These are phyloP conservation scores for Tribolium castaneum DNA, from an alignment of 1,140 invertebrate genomes.

Conservation along the genomic window DNA sequence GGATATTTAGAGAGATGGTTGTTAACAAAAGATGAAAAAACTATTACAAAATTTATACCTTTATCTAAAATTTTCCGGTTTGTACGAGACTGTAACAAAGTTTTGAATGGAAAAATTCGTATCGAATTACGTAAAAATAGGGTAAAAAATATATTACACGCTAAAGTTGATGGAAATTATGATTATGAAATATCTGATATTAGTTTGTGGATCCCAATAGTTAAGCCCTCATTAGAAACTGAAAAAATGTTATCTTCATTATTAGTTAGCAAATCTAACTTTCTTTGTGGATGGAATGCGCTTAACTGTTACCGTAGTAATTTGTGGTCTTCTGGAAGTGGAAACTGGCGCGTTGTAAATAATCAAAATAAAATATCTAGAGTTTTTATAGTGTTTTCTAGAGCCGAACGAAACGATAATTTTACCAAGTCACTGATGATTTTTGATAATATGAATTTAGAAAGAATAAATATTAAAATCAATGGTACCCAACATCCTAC, in stretches of 20 bases:
- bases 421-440: not conserved
- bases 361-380: too few relatives aligned
- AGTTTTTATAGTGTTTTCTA: too few relatives aligned
- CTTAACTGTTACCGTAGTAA: too few relatives aligned
- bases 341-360: too few relatives aligned
- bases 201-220: constrained; percentile 31
- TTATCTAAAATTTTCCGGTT: constrained; percentile 16
- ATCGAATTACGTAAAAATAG: constrained; percentile 37
- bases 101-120: constrained; percentile 36
- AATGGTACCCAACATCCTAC: constrained; percentile 15
- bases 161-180: constrained; percentile 33
- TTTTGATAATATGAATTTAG: constrained; percentile 39
- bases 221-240: constrained; percentile 32
- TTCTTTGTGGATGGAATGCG: too few relatives aligned
- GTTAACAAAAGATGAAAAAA: constrained; percentile 20
- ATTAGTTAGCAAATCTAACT: too few relatives aligned
- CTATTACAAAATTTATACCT: constrained; percentile 13
- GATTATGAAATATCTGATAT: constrained; percentile 32
- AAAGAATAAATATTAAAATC: constrained; percentile 40
- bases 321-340: too few relatives aligned
- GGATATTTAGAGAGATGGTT: constrained; percentile 15
- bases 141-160: constrained; percentile 34
- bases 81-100: constrained; percentile 22
- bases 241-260: too few relatives aligned
- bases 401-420: too few relatives aligned